phyloP scores from a whole-genome alignment of 2,797 vertebrate genomes.

The Poliocrania exsul region DNA sequence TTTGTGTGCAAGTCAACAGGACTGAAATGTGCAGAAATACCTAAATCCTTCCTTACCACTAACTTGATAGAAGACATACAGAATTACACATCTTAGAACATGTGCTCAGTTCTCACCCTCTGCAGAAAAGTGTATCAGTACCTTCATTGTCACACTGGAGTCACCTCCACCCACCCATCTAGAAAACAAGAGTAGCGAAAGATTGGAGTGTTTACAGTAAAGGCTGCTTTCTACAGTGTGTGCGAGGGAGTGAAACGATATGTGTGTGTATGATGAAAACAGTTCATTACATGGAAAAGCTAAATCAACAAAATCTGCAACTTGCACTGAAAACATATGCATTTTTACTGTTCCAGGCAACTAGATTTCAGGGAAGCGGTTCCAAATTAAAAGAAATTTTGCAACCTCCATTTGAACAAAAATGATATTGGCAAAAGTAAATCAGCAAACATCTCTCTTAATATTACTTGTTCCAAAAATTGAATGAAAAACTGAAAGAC shows the following conservation, averaged over 20 bases:
- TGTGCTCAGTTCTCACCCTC: not conserved
- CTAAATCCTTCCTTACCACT: not conserved
- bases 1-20: accelerated
- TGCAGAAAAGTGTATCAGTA: not conserved
- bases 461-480: not conserved
- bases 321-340: not conserved
- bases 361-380: not conserved
- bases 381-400: not conserved
- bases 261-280: accelerated
- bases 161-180: not conserved
- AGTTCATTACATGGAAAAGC: not conserved
- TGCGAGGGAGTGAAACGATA: not conserved
- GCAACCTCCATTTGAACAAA: not conserved
- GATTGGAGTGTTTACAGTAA: not conserved
- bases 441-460: not conserved
- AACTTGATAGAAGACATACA: not conserved
- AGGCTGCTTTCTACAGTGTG: accelerated
- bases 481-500: not conserved
- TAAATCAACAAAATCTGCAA: not conserved
- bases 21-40: accelerated
- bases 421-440: not conserved
- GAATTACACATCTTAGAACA: not conserved
- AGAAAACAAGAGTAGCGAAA: not conserved
- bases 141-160: not conserved
- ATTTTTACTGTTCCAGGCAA: not conserved